These are phyloP conservation scores for Platerodrilus igneus DNA, from an alignment of 2,888 invertebrate genomes.

Conservation along the genomic window DNA sequence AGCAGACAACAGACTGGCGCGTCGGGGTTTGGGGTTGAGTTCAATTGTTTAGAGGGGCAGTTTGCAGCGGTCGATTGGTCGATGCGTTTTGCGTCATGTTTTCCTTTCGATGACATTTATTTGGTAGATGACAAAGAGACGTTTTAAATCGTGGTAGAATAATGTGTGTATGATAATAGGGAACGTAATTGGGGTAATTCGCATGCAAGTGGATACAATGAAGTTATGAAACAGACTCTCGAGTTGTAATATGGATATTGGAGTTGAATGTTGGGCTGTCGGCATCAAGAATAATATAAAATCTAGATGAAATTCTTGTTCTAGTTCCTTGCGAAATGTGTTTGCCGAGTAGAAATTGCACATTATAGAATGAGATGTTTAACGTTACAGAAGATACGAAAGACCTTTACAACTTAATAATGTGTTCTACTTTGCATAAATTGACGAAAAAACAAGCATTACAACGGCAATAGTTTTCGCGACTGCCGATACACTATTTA, in stretches of 20 bases:
- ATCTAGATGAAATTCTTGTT: constrained; percentile 31
- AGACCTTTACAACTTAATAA: no score
- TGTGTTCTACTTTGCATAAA: no score
- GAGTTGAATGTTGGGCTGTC: constrained; percentile 27
- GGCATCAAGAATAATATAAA: constrained; percentile 29
- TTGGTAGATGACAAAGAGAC: constrained; percentile 13
- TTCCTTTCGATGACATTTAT: constrained; percentile 21
- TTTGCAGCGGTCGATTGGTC: constrained; percentile 34
- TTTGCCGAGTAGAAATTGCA: constrained; percentile 28
- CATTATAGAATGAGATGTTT: no score
- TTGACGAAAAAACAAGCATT: no score
- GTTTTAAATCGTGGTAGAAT: constrained; percentile 14
- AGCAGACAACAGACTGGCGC: constrained; percentile 42
- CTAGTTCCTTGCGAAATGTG: constrained; percentile 26
- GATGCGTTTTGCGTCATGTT: constrained; percentile 32
- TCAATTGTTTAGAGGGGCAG: constrained; percentile 32
- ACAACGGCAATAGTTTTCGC: no score
- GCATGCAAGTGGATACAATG: constrained; percentile 29
- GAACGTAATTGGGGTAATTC: constrained; percentile 26
- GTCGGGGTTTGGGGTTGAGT: constrained; percentile 33
- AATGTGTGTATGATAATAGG: constrained; percentile 14
- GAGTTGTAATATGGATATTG: constrained; percentile 29
- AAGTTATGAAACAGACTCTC: constrained; percentile 29
- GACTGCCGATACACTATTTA: no score
- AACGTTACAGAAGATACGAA: no score